Evolutionary conservation across 2,888 invertebrate genomes (phyloP), one percentile per base, ranked within the genome.

Genomic region (Chrysolina americana): DNA sequence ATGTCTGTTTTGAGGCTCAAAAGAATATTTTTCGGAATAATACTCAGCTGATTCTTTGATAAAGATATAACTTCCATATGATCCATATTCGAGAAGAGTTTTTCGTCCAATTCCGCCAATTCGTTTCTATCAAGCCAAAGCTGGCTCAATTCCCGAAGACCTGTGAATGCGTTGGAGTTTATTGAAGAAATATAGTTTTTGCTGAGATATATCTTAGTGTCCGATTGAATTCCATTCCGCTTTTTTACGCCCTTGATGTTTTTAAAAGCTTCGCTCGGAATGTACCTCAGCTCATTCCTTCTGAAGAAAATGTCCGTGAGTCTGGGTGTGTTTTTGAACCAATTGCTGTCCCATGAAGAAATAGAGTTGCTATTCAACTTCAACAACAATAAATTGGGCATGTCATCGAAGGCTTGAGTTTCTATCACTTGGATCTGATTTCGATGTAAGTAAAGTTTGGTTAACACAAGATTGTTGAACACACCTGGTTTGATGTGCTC

Each of bases 281-380:
- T 70, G n/a, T 70, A 69, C 11, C 72, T 72, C 28, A 87, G 74
- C 41, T 76, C 73, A 74, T 87, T 87, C 68, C 84, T 81, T 72
- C 85, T 84, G 23, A 86, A 80, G 10, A 81, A 85, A 23, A 87
- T 41, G 6, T 80, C 78, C 2, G 78, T 79, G 9, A 87, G 72
- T 50, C 77, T 79, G 0, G 87, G 87, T 47, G 83, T 83, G 63
- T 85, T 82, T 56, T 74, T 74, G 71, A 87, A 87, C 87, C 87
- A 87, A 8, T 84, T 78, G 9, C 77, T 66, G 68, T 86, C 83
- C 86, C 85, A 86, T 13, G 41, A 69, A 6, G 79, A 66, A 6
- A 87, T 75, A 68, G 78, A 79, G 73, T 87, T 87, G 50, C 79
- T 73, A 73, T 86, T 86, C 41, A 87, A 73, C 66, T 85, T 83